Base-by-base conservation (phyloP, 1,140 invertebrate species). In the Phthorimaea operculella region DNA sequence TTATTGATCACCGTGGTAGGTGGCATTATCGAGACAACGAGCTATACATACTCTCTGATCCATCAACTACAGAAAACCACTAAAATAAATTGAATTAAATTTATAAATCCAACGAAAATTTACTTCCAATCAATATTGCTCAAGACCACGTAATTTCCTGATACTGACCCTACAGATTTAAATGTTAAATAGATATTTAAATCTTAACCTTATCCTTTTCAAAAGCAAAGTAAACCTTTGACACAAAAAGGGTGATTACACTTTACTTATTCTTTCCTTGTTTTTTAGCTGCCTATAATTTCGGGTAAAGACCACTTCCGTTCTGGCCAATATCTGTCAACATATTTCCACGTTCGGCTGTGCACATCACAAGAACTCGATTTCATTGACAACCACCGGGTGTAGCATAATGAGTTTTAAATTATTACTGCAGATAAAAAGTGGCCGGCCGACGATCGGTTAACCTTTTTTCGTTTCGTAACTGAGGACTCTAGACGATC, bases 341-440 rank as follows among this genome's bases (percentile, higher is more conserved):
- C 78, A 76, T 82, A 84, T 79, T 85, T 85, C 75, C 76, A 80
- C 77, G 71, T 81, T 76, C 75, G 70, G 72, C 65, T 72, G 62
- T 66, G 77, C 70, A 74, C 79, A 85, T 85, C 79, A 81, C 78
- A 85, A 83, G 76, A 85, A 82, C 77, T 81, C 66, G 77, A 73
- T 82, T 80, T 75, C 79, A 81, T 82, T 82, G 81, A 80, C 74
- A 78, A 71, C 71, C 66, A 70, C 63, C 76, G 71, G 70, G 69
- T 75, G 68, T 70, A 70, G 72, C 63, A 76, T 83, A 83, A 83
- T 82, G 76, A 82, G 71, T 82, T 80, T 83, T 79, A 84, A 82
- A 82, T 84, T 80, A 82, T 82, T 82, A 76, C 73, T 63, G 72
- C 71, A 68, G 72, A 78, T 80, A 83, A 83, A 83, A 83, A 83